phyloP scores from a whole-genome alignment of 2,888 invertebrate genomes.

The Erynnis tages region DNA sequence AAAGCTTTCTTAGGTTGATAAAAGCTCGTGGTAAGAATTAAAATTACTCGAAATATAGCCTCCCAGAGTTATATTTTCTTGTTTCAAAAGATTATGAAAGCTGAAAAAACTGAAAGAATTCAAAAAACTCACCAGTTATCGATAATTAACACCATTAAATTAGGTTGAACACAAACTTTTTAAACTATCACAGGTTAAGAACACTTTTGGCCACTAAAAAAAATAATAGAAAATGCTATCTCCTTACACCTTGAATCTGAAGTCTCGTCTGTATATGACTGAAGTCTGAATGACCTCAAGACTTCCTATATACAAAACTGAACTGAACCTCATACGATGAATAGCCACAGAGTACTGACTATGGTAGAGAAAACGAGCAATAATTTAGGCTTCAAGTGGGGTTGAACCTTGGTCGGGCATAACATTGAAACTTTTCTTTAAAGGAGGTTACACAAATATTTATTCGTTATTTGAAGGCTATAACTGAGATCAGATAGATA shows the following conservation, averaged over 20 bases:
- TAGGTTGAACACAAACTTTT: no score
- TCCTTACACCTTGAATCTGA: no score
- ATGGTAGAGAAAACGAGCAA: conserved; percentile 5
- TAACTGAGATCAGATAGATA: conserved; percentile 1
- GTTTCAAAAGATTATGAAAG: no score
- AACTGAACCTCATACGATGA: conserved; percentile 8
- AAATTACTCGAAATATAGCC: no score
- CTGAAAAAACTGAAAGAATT: no score
- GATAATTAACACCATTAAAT: no score
- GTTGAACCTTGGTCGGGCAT: conserved; percentile 12
- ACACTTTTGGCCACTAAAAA: not conserved
- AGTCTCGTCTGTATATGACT: not conserved
- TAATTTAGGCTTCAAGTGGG: conserved; percentile 4
- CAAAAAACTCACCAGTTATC: no score
- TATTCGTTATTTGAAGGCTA: conserved; percentile 2
- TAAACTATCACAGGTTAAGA: not conserved
- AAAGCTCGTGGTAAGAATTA: no score
- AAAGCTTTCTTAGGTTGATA: no score
- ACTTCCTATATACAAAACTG: conserved; percentile 5
- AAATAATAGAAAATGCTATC: no score
- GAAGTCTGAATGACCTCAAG: not conserved
- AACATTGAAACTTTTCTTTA: conserved; percentile 9
- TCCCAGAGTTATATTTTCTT: no score
- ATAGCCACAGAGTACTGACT: conserved; percentile 9
- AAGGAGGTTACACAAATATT: conserved; percentile 15